Conservation (phyloP, 2,888 invertebrate genomes). For the Apantesis nais region DNA sequence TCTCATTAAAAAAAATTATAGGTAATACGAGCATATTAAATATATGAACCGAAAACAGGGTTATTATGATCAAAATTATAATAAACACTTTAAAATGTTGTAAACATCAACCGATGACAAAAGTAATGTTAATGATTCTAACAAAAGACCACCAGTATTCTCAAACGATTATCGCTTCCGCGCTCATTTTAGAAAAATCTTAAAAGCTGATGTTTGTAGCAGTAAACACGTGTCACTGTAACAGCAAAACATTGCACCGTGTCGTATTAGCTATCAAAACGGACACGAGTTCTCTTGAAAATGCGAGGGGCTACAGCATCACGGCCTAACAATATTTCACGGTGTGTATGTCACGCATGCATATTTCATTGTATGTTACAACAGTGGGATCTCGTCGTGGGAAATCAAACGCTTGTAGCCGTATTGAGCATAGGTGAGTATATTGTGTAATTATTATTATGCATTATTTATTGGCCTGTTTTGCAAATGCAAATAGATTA, state of each 20-base stretch:
- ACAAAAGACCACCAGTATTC: not conserved
- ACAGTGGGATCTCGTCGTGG: constrained; percentile 72
- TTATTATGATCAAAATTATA: not conserved
- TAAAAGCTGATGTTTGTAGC: constrained; percentile 15
- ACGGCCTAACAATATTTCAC: constrained; percentile 72
- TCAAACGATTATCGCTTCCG: constrained; percentile 1
- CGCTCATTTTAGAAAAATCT: constrained; percentile 7
- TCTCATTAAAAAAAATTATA: too few relatives aligned
- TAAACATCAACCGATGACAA: not conserved
- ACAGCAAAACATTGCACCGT: constrained; percentile 21
- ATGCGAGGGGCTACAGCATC: constrained; percentile 52
- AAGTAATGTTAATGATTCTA: not conserved
- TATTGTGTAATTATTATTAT: constrained; percentile 49
- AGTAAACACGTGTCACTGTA: constrained; percentile 23
- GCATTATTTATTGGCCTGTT: constrained; percentile 49
- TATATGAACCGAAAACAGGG: not conserved
- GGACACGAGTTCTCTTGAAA: constrained; percentile 46
- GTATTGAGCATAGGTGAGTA: constrained; percentile 25
- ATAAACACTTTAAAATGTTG: not conserved
- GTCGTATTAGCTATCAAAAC: constrained; percentile 39
- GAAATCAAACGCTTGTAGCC: constrained; percentile 57
- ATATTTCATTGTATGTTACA: constrained; percentile 78
- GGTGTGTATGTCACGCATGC: constrained; percentile 73
- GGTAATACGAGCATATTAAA: too few relatives aligned
- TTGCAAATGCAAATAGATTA: constrained; percentile 16